Conservation (phyloP, 2,888 invertebrate species). For the Tiphia femorata region DNA sequence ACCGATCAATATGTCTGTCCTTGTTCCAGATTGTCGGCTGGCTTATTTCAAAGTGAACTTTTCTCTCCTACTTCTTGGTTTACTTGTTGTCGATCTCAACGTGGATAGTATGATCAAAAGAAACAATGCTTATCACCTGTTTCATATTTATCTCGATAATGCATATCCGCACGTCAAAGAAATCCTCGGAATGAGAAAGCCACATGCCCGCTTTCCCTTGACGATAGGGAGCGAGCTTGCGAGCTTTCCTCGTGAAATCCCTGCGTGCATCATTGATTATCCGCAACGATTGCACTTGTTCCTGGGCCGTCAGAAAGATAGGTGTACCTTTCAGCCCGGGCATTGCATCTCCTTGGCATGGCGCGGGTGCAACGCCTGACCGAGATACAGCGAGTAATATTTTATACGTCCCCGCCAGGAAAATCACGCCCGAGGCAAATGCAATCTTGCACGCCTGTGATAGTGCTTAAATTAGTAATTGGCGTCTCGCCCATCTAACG, state of each 20-base stretch:
- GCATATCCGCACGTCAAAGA: too few species aligned
- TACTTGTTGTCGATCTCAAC: too few species aligned
- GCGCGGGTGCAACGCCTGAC: slow-evolving; percentile 13
- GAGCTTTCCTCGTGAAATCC: slow-evolving; percentile 28
- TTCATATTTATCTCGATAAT: too few species aligned
- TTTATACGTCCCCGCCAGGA: slow-evolving; percentile 32
- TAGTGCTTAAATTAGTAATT: slow-evolving; percentile 10
- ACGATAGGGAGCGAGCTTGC: not conserved
- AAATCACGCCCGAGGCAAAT: slow-evolving; percentile 22
- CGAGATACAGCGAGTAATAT: slow-evolving; percentile 18
- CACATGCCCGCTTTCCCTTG: not conserved
- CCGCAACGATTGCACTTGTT: slow-evolving; percentile 25
- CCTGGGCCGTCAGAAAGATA: slow-evolving; percentile 28
- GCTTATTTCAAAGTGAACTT: too few species aligned
- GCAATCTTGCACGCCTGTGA: slow-evolving; percentile 19
- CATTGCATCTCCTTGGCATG: slow-evolving; percentile 26
- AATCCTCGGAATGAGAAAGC: not conserved
- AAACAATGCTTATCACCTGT: too few species aligned
- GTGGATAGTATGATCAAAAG: too few species aligned
- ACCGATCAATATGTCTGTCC: too few species aligned
- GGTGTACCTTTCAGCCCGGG: slow-evolving; percentile 28
- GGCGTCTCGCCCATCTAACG: too few species aligned
- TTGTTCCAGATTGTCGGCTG: too few species aligned
- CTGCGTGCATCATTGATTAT: slow-evolving; percentile 40
- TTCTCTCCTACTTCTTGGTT: too few species aligned